phyloP scores from a whole-genome alignment of 2,113 vertebrate species.

The Piaya cayana region DNA sequence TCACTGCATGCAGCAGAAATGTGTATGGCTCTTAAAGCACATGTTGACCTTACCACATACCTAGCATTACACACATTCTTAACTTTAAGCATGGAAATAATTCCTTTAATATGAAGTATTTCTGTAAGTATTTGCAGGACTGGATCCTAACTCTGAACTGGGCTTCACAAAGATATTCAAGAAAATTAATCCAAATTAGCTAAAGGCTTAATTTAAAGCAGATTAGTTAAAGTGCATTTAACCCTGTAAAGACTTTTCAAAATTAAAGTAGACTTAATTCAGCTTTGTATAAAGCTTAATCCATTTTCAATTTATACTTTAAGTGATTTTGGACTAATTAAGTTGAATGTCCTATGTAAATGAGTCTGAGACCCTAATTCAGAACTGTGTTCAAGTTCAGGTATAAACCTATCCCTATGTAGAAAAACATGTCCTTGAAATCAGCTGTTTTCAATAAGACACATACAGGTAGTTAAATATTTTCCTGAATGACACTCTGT shows the following conservation, averaged over 20 bases:
- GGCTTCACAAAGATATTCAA: constrained; percentile 14
- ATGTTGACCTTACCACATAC: neutral
- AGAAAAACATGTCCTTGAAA: neutral
- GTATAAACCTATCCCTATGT: neutral
- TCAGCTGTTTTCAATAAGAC: neutral
- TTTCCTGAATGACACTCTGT: neutral
- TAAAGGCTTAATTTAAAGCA: constrained; percentile 63
- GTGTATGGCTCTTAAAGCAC: neutral
- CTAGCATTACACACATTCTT: neutral
- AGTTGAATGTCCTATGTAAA: constrained; percentile 9
- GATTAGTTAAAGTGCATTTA: constrained; percentile 63
- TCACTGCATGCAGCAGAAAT: neutral
- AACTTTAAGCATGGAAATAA: neutral
- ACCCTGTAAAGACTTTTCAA: constrained; percentile 49
- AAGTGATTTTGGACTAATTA: constrained; percentile 58
- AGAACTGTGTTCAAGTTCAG: neutral
- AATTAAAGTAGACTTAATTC: constrained; percentile 51
- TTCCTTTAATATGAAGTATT: constrained; percentile 7
- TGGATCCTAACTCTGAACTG: constrained; percentile 4
- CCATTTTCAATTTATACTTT: constrained; percentile 46
- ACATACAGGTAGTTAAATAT: neutral
- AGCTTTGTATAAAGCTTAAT: constrained; percentile 51
- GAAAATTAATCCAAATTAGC: constrained; percentile 67
- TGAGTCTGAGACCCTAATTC: constrained; percentile 6
- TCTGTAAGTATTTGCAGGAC: neutral